Evolutionary conservation across 1,140 invertebrate genomes (phyloP), one percentile per base, ranked within the genome.

Genomic region (Drosophila trapezifrons): DNA sequence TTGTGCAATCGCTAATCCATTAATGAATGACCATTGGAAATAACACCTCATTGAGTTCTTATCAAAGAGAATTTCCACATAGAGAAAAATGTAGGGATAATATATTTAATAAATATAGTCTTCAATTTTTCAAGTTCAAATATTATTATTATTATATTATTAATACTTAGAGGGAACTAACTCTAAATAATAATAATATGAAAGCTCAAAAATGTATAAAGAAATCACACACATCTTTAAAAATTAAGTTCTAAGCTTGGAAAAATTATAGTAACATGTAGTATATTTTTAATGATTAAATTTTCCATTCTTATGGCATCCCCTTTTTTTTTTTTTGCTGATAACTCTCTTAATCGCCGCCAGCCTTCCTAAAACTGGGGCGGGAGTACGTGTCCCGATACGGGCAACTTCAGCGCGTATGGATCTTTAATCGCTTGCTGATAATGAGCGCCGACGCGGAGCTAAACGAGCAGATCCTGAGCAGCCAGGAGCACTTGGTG

Each of bases 371-470:
- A 3, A 35, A 58, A 8, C 7, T 43, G 27, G 29, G 42, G 1
- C n/a, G 27, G 1, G n/a, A 67, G 9, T 37, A 69, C 20, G 10
- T 60, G 0, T 2, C 1, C 1, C 10, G 72, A 42, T 51, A 47
- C 8, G 12, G 91, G 93, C 37, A 93, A 93, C 8, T 63, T 95
- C 95, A 93, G 95, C 22, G 93, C 92, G 22, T 93, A 89, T 55
- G 96, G 95, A 32, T 92, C 94, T 38, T 90, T 94, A 17, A 94
- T 62, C 78, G 79, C 2, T 57, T 91, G 40, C 13, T 86, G 10
- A 47, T 90, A 13, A 9, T 75, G 15, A 75, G 70, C 63, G 83
- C 20, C 42, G 94, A 96, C 45, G 4, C 60, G 38, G 89, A 91
- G 58, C 32, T 85, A 18, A 85, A 80, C 27, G 89, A 90, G 49